These are phyloP conservation scores for Ailurus styani DNA, from an alignment of 2,113 vertebrate genomes.

Conservation along the genomic window DNA sequence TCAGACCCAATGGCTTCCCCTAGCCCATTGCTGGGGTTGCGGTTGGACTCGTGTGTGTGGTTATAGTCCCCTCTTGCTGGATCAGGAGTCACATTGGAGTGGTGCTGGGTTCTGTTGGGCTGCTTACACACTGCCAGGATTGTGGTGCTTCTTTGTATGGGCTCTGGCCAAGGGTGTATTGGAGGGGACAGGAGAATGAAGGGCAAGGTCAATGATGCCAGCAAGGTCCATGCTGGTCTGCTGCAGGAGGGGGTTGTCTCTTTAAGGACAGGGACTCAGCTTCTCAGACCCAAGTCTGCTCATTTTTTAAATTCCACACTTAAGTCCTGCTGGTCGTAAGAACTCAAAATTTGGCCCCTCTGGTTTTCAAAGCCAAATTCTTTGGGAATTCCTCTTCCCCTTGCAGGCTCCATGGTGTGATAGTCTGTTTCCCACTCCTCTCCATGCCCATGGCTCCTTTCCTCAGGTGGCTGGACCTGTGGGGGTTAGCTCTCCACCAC, in stretches of 20 bases:
- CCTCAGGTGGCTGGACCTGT: background rate
- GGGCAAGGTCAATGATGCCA: background rate
- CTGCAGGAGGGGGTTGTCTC: background rate
- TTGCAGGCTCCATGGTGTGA: background rate
- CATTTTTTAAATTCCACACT: background rate
- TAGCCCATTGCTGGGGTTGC: background rate
- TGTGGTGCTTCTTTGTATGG: background rate
- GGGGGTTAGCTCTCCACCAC: background rate
- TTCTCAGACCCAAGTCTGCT: background rate
- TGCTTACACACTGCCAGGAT: background rate
- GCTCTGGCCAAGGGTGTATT: background rate
- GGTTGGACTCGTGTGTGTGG: background rate
- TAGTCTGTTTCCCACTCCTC: background rate
- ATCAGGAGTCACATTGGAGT: background rate
- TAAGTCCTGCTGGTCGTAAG: background rate
- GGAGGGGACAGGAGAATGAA: background rate
- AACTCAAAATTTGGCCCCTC: background rate
- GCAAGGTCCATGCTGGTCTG: background rate
- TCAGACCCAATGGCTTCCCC: background rate
- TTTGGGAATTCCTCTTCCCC: background rate
- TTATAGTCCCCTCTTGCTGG: background rate
- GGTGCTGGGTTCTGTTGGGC: background rate
- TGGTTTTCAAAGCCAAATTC: background rate
- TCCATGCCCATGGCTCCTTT: background rate
- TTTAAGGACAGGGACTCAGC: background rate